Evolutionary conservation across 2,888 invertebrate genomes (phyloP).

Genomic region (Clivina fossor): DNA sequence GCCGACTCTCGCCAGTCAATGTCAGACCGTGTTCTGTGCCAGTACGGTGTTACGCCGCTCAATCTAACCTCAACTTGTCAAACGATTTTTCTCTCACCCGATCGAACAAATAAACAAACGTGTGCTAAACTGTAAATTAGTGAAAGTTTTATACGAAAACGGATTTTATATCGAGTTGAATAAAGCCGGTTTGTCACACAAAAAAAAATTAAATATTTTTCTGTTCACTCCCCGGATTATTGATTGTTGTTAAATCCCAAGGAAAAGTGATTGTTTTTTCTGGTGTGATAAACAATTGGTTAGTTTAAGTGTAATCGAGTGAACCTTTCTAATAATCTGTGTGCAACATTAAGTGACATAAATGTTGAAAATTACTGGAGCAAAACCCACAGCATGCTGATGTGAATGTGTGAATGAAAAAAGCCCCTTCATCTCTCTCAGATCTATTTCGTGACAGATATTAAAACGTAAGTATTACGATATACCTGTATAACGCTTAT

Average conservation of each 20-base stretch:
- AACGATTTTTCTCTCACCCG: not conserved
- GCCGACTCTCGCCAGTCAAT: conserved; percentile 2
- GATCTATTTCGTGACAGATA: too few species aligned
- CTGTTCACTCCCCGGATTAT: not conserved
- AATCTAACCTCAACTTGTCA: not conserved
- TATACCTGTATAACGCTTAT: too few species aligned
- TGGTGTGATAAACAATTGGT: not conserved
- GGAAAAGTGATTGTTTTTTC: conserved; percentile 6
- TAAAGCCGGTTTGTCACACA: not conserved
- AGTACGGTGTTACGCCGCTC: not conserved
- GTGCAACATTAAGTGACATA: not conserved
- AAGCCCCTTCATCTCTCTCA: not conserved
- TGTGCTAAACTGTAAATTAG: not conserved
- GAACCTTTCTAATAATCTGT: conserved; percentile 6
- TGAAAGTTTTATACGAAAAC: not conserved
- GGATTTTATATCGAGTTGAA: not conserved
- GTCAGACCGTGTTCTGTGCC: not conserved
- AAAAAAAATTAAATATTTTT: not conserved
- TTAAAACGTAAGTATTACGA: not conserved
- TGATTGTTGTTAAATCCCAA: conserved; percentile 6
- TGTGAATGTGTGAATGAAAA: not conserved
- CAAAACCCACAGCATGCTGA: not conserved
- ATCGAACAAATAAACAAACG: not conserved
- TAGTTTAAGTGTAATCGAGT: not conserved
- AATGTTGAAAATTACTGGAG: conserved; percentile 8